Evolutionary conservation across 2,797 vertebrate species (phyloP).

Genomic region (Serranus cabrilla): DNA sequence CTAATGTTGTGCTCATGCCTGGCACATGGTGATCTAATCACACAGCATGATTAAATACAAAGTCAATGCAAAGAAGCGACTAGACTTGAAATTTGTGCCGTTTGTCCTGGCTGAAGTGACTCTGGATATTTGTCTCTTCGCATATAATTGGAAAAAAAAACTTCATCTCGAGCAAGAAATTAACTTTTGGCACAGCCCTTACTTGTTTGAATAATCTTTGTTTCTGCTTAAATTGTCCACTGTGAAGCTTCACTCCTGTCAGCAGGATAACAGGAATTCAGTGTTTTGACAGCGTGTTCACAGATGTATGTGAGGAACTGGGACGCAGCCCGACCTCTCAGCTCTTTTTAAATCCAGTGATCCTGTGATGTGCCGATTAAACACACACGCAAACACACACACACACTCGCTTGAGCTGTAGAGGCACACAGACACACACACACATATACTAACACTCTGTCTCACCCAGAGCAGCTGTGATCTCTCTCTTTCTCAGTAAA

Average conservation of each 20-base stretch:
- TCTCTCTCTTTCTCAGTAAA: conserved; percentile 60
- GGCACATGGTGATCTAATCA: too few species aligned
- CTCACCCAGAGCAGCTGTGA: conserved; percentile 48
- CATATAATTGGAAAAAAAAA: too few species aligned
- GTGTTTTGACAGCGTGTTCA: conserved; percentile 54
- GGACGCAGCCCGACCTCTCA: conserved; percentile 36
- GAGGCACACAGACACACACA: too few species aligned
- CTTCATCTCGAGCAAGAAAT: too few species aligned
- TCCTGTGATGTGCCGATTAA: conserved; percentile 44
- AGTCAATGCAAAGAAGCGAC: too few species aligned
- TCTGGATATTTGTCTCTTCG: too few species aligned
- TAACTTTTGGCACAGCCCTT: too few species aligned
- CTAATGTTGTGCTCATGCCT: too few species aligned
- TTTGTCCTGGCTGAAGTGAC: too few species aligned
- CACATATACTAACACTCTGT: not conserved
- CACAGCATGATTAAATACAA: too few species aligned
- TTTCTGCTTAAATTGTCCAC: not conserved
- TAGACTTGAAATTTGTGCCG: too few species aligned
- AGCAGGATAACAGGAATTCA: conserved; percentile 44
- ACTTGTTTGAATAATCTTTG: not conserved
- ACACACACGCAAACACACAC: conserved; percentile 6
- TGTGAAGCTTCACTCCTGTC: conserved; percentile 1
- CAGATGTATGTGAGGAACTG: conserved; percentile 41
- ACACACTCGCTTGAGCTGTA: too few species aligned
- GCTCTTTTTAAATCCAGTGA: conserved; percentile 46